Conservation (phyloP, 2,797 vertebrate genomes). For the Spinus olivaceus region DNA sequence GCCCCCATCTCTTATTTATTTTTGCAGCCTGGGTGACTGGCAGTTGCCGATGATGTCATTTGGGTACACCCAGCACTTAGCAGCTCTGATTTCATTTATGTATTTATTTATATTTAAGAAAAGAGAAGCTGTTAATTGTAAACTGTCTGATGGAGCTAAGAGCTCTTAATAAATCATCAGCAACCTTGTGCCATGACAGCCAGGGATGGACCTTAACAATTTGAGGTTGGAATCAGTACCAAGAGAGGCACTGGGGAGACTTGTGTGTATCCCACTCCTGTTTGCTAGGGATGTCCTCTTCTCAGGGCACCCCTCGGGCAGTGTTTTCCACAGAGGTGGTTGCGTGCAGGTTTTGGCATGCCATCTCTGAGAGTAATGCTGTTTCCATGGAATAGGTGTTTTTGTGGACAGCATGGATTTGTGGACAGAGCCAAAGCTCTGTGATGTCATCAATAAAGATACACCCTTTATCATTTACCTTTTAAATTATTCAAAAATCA, state of each 20-base stretch:
- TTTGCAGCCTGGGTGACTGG: slow-evolving; percentile 33
- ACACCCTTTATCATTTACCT: not conserved
- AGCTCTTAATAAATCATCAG: slow-evolving; percentile 65
- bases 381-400: not conserved
- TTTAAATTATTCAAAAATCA: not conserved
- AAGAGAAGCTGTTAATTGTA: slow-evolving; percentile 64
- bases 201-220: not conserved
- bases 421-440: not conserved
- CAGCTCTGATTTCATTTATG: slow-evolving; percentile 57
- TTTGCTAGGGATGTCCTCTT: not conserved
- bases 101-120: slow-evolving; percentile 64
- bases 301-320: not conserved
- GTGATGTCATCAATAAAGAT: not conserved
- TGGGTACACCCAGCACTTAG: slow-evolving; percentile 62
- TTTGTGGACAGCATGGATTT: not conserved
- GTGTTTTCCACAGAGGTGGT: not conserved
- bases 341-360: not conserved
- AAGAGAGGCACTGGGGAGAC: not conserved
- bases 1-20: slow-evolving; percentile 25
- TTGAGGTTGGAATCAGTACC: not conserved
- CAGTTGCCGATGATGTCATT: slow-evolving; percentile 63
- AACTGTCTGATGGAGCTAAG: slow-evolving; percentile 53
- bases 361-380: not conserved
- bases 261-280: fast-evolving
- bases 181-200: not conserved